Percentiles rank a stretch among this genome's conserved stretches.
phyloP scores from a whole-genome alignment of 2,113 vertebrate species.

The Connochaetes taurinus region DNA sequence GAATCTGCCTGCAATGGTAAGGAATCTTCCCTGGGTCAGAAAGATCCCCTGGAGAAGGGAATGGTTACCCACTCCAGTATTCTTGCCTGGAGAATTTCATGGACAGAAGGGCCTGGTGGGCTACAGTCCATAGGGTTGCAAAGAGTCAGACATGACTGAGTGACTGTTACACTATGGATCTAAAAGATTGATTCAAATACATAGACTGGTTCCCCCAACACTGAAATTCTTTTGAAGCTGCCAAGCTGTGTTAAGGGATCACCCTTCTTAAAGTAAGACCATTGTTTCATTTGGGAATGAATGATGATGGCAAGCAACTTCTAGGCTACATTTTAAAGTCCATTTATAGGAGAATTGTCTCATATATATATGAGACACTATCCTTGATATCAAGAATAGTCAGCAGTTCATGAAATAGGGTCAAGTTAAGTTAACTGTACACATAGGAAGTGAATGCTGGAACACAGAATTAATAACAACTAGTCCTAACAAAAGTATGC shows the following conservation, averaged over 20 bases:
- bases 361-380: neutral
- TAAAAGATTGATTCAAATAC: neutral
- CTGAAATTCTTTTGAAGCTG: neutral
- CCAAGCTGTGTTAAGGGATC: neutral
- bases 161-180: neutral
- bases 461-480: neutral
- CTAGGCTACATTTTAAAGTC: neutral
- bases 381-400: neutral
- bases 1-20: neutral
- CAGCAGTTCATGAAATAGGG: neutral
- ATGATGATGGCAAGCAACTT: neutral
- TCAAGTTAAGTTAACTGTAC: neutral
- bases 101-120: neutral
- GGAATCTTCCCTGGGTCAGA: neutral
- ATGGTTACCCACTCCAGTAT: neutral
- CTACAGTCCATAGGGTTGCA: neutral
- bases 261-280: neutral
- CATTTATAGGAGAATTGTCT: neutral
- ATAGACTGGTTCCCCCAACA: neutral
- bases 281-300: neutral
- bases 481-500: conserved; percentile 18
- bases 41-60: neutral
- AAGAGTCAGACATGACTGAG: neutral
- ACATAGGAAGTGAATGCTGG: neutral
- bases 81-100: neutral